Conservation (phyloP, 2,797 vertebrate species). For the Peromyscus eremicus region DNA sequence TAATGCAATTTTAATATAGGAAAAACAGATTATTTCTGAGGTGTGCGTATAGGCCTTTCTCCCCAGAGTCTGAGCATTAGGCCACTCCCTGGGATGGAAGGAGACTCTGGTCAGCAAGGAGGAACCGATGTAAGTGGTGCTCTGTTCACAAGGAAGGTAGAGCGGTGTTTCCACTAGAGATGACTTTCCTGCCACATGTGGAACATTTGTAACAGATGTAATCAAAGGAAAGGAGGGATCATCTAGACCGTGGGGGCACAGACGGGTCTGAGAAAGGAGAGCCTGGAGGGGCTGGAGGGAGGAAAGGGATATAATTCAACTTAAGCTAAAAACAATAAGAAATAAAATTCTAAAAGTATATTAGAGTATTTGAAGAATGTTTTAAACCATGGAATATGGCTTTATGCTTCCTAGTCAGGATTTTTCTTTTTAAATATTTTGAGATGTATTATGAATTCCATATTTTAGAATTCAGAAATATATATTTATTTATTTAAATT, state of each 20-base stretch:
- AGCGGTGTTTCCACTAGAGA: neutral
- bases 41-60: neutral
- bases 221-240: neutral
- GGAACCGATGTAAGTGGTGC: too few relatives aligned
- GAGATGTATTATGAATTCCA: neutral
- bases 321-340: neutral
- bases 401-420: neutral
- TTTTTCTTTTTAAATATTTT: neutral
- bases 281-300: neutral
- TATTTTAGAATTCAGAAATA: neutral
- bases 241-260: neutral
- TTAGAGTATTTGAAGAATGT: neutral
- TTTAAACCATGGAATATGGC: slow-evolving; percentile 23
- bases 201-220: neutral
- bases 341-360: neutral
- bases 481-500: slow-evolving; percentile 38
- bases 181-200: neutral
- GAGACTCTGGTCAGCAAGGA: neutral
- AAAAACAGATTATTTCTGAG: neutral
- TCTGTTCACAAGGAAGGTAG: neutral
- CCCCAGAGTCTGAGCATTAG: neutral
- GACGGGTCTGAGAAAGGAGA: neutral
- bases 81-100: too few relatives aligned
- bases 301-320: neutral
- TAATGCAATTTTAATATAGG: neutral